Conservation (phyloP, 2,888 invertebrate genomes). For the Pogonocherus hispidulus region DNA sequence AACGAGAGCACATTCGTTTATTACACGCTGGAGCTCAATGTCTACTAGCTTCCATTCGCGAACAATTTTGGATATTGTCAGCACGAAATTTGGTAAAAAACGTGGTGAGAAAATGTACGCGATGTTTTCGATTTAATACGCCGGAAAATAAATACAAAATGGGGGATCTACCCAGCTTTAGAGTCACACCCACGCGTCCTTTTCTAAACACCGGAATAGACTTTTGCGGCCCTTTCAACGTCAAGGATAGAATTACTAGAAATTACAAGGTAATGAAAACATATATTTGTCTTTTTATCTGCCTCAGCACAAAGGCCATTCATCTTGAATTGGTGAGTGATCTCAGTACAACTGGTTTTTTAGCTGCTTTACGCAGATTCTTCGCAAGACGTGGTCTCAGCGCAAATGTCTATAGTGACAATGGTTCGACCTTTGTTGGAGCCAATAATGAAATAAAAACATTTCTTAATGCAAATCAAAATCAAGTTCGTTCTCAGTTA, state of each 20-base stretch:
- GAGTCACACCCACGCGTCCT: slow-evolving; percentile 36
- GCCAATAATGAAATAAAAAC: slow-evolving; percentile 37
- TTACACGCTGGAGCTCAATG: slow-evolving; percentile 21
- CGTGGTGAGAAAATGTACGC: slow-evolving; percentile 33
- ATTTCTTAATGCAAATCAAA: neutral
- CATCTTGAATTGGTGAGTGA: slow-evolving; percentile 46
- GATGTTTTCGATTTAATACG: slow-evolving; percentile 42
- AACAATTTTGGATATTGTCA: slow-evolving; percentile 19
- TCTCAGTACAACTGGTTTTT: slow-evolving; percentile 44
- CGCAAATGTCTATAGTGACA: slow-evolving; percentile 49
- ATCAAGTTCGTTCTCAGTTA: too few species aligned
- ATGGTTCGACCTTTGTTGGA: slow-evolving; percentile 54
- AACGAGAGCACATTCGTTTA: neutral
- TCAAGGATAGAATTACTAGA: slow-evolving; percentile 42
- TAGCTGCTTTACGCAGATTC: slow-evolving; percentile 50
- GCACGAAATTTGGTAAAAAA: neutral
- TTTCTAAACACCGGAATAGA: slow-evolving; percentile 47
- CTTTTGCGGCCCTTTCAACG: slow-evolving; percentile 46
- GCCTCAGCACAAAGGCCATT: slow-evolving; percentile 44
- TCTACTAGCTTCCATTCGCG: neutral
- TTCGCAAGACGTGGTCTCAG: slow-evolving; percentile 49
- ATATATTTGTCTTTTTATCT: too few species aligned
- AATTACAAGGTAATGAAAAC: slow-evolving; percentile 41
- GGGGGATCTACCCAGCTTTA: slow-evolving; percentile 52
- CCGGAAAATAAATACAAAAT: slow-evolving; percentile 43